A percentile compares a stretch with the other conserved stretches of the same genome.
Conservation (phyloP, 1,140 invertebrate species). For the Heterodera carotae region DNA sequence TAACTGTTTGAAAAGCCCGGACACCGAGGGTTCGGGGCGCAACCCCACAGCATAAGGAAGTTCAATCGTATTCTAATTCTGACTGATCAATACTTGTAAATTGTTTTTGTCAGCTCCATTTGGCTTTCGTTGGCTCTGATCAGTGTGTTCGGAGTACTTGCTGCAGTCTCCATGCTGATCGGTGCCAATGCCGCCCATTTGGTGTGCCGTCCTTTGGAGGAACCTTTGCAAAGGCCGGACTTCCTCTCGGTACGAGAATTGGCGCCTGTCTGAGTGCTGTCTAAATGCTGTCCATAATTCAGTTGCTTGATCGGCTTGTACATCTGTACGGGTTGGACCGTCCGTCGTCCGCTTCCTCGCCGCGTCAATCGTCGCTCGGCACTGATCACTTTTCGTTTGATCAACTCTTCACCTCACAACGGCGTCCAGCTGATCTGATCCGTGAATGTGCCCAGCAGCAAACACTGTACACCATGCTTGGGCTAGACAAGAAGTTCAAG, state of each 20-base stretch:
- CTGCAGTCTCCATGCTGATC: conserved; percentile 52
- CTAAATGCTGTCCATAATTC: neutral
- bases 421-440: conserved; percentile 57
- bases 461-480: conserved; percentile 62
- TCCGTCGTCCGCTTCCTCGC: conserved; percentile 9
- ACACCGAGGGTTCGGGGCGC: too few species aligned
- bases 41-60: too few species aligned
- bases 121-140: conserved; percentile 57
- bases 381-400: conserved; percentile 12
- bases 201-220: conserved; percentile 58
- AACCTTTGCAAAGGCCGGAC: conserved; percentile 57
- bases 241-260: conserved; percentile 50
- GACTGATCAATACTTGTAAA: neutral
- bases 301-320: conserved; percentile 45
- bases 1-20: too few species aligned
- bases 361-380: neutral
- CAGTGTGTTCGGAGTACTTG: conserved; percentile 47
- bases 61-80: too few species aligned
- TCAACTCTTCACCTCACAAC: conserved; percentile 31
- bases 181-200: conserved; percentile 57
- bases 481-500: conserved; percentile 60
- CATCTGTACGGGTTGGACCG: conserved; percentile 32
- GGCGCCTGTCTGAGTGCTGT: neutral
- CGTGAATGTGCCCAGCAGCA: conserved; percentile 52
- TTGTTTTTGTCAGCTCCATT: conserved; percentile 59